Conservation (phyloP, 2,113 vertebrate genomes). For the Connochaetes taurinus region DNA sequence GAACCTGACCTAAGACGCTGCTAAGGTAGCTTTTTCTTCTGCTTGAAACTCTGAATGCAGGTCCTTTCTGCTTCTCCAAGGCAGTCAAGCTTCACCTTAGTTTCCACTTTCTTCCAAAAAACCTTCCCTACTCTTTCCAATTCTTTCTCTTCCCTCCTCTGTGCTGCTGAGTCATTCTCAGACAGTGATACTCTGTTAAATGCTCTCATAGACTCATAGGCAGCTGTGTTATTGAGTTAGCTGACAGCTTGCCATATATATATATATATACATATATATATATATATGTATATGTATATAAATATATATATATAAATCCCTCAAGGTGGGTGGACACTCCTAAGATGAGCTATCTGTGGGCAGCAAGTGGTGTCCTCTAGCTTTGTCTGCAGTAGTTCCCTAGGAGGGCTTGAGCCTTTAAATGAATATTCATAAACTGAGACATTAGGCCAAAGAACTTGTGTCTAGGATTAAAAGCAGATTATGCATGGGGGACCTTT, state of each 20-base stretch:
- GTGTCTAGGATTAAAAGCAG: neutral
- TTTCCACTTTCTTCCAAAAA: neutral
- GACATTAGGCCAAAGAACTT: neutral
- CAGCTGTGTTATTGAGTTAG: too few species aligned
- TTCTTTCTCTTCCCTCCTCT: neutral
- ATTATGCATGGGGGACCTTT: neutral
- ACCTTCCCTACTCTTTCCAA: neutral
- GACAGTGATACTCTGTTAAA: neutral
- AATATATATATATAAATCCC: fast-evolving
- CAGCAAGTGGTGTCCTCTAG: neutral
- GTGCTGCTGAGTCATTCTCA: neutral
- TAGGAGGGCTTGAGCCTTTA: neutral
- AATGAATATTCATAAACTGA: neutral
- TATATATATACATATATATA: fast-evolving
- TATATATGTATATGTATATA: too few species aligned
- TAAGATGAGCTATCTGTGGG: too few species aligned
- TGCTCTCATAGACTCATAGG: neutral
- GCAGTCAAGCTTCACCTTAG: neutral
- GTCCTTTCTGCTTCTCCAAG: neutral
- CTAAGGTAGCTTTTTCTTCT: neutral
- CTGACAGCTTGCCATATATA: neutral
- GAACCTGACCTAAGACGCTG: neutral
- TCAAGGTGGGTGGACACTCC: neutral
- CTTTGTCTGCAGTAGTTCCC: neutral
- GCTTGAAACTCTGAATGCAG: neutral